These are phyloP conservation scores for Triplophysa rosa DNA, from an alignment of 2,113 vertebrate species.

Conservation along the genomic window DNA sequence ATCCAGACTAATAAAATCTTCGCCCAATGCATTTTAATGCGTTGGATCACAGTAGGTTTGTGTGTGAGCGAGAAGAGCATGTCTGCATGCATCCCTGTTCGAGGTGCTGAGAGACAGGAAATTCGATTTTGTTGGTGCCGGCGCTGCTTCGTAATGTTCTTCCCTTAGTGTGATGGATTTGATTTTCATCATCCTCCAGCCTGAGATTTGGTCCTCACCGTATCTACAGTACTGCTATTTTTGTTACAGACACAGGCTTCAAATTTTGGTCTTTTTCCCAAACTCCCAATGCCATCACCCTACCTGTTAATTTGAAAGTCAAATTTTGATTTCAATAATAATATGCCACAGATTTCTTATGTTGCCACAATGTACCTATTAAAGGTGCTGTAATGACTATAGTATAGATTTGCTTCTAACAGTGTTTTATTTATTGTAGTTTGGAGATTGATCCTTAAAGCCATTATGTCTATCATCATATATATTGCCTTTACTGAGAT, in stretches of 20 bases:
- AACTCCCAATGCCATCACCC: too few species aligned
- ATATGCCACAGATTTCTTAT: too few species aligned
- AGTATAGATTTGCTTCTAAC: too few species aligned
- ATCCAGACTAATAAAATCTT: conserved; percentile 1
- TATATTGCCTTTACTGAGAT: conserved; percentile 9
- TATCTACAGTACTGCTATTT: not conserved
- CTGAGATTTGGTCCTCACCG: conserved; percentile 18
- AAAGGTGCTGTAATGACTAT: too few species aligned
- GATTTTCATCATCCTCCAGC: conserved; percentile 2
- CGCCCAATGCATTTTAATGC: not conserved
- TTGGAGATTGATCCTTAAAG: conserved; percentile 14
- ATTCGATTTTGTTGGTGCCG: conserved; percentile 46
- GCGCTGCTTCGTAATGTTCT: conserved; percentile 52
- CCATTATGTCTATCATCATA: conserved; percentile 39
- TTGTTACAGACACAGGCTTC: too few species aligned
- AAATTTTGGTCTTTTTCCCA: too few species aligned
- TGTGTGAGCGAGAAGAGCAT: not conserved
- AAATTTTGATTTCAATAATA: too few species aligned
- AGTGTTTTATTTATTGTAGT: not conserved
- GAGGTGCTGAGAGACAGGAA: conserved; percentile 31
- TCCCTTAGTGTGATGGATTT: conserved; percentile 54
- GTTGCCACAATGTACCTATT: too few species aligned
- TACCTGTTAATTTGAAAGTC: too few species aligned
- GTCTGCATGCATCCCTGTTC: conserved; percentile 2
- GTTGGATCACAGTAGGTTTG: not conserved